These are phyloP conservation scores for Chelonus formosanus DNA, from an alignment of 2,888 invertebrate genomes.

Conservation along the genomic window DNA sequence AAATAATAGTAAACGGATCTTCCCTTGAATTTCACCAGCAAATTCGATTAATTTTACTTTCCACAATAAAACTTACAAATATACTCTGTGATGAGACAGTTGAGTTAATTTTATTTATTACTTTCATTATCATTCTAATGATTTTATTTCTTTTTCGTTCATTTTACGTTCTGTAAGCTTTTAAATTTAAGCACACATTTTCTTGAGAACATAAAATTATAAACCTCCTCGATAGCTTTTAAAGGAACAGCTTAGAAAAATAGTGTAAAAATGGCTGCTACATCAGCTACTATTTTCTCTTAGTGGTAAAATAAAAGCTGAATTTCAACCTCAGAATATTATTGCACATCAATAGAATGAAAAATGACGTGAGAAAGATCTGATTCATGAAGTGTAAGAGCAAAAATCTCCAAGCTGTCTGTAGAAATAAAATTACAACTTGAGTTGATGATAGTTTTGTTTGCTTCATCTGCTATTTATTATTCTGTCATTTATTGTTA, in stretches of 20 bases:
- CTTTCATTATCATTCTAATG: constrained; percentile 1
- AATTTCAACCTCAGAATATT: too few relatives aligned
- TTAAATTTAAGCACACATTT: too few relatives aligned
- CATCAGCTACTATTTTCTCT: constrained; percentile 26
- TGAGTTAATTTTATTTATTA: too few relatives aligned
- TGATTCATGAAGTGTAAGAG: too few relatives aligned
- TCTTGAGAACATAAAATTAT: constrained; percentile 54
- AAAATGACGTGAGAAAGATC: constrained; percentile 34
- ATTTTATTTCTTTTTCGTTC: constrained; percentile 17
- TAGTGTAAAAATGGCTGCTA: constrained; percentile 23
- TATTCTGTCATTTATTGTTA: constrained; percentile 37
- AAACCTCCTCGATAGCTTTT: constrained; percentile 48
- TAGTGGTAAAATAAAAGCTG: constrained; percentile 32
- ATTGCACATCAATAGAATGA: too few relatives aligned
- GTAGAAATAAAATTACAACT: constrained; percentile 4
- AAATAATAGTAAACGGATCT: constrained; percentile 18
- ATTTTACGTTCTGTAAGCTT: neutral
- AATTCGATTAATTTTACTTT: constrained; percentile 16
- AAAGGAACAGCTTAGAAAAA: constrained; percentile 39
- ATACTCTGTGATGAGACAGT: neutral
- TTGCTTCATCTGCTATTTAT: constrained; percentile 23
- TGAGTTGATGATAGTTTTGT: constrained; percentile 6
- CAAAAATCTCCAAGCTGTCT: too few relatives aligned
- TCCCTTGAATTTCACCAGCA: constrained; percentile 7
- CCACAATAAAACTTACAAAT: constrained; percentile 23